These are phyloP conservation scores for Prionace glauca DNA, from an alignment of 2,797 vertebrate species.

Conservation along the genomic window DNA sequence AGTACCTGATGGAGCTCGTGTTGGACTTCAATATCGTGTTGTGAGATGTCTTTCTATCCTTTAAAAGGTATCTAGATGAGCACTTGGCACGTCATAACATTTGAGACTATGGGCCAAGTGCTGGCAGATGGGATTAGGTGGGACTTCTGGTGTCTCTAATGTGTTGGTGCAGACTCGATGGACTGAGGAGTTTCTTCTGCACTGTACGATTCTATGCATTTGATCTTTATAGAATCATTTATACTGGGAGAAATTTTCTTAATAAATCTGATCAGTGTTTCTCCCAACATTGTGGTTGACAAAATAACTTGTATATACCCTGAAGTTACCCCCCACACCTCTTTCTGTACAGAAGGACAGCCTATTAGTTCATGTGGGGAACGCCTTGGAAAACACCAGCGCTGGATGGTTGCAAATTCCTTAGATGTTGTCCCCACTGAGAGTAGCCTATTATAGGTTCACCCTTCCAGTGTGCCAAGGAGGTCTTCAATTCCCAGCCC, in stretches of 20 bases:
- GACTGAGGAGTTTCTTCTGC: no score
- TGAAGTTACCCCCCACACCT: background rate
- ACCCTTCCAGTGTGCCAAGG: background rate
- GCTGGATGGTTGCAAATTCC: background rate
- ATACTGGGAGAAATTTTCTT: background rate
- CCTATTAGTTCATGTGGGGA: background rate
- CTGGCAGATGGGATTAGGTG: no score
- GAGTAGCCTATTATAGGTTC: background rate
- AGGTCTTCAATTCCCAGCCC: background rate
- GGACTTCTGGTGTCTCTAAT: no score
- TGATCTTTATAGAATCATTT: background rate
- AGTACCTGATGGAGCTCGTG: no score
- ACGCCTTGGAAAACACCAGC: background rate
- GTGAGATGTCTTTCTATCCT: no score
- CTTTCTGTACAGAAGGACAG: background rate
- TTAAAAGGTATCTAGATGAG: no score
- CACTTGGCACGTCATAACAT: no score
- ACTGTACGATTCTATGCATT: background rate
- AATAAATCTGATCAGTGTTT: background rate
- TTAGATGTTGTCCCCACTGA: background rate
- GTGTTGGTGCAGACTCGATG: no score
- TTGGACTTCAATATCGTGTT: no score
- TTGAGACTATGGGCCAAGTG: no score
- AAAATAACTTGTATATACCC: background rate
- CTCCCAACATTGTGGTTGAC: background rate